Evolutionary conservation across 92 coral and sea anemone genomes (phyloP).

Genomic region (Siderastrea siderea): DNA sequence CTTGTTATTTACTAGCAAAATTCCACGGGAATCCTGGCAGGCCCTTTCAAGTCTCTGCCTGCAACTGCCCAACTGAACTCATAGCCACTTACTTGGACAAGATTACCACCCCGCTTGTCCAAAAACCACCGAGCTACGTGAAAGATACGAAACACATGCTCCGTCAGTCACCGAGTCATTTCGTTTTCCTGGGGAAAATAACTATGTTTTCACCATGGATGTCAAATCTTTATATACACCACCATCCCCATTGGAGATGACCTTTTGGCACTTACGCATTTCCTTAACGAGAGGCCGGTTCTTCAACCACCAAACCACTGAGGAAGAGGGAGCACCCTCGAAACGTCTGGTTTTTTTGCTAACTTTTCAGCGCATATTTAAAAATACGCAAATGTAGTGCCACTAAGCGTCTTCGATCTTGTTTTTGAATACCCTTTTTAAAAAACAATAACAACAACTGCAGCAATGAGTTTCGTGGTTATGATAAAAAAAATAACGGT

Average conservation of each 20-base stretch:
- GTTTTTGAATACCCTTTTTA: neutral
- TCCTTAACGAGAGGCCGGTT: neutral
- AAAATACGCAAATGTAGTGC: conserved; percentile 20
- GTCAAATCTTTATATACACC: neutral
- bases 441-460: no score
- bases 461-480: no score
- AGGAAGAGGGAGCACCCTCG: no score
- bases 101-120: neutral
- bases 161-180: neutral
- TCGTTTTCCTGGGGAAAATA: neutral
- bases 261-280: neutral
- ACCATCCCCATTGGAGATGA: no score
- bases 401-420: neutral
- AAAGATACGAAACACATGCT: conserved; percentile 11
- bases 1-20: conserved; percentile 38
- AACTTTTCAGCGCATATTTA: no score
- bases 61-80: conserved; percentile 54
- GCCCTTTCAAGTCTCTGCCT: conserved; percentile 55
- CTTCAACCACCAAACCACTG: neutral
- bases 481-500: no score
- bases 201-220: neutral
- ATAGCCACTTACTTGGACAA: conserved; percentile 11
- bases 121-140: neutral
- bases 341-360: no score
- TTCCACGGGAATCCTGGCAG: conserved; percentile 60